Conservation (phyloP, 1,140 invertebrate species). For the Drosophila ananassae region DNA sequence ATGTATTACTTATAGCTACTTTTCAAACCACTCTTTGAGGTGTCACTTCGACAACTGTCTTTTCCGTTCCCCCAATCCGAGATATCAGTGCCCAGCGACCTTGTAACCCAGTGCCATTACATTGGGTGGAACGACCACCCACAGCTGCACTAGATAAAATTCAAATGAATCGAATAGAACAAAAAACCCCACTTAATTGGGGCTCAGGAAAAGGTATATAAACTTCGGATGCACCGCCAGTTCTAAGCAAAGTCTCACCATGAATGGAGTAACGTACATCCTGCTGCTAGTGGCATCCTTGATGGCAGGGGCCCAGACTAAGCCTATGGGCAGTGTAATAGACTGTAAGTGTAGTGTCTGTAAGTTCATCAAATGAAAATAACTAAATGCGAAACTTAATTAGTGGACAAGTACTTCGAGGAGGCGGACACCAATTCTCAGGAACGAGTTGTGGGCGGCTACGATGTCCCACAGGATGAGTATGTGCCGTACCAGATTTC, state of each 20-base stretch:
- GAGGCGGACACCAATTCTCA: slow-evolving; percentile 57
- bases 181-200: slow-evolving; percentile 29
- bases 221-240: slow-evolving; percentile 18
- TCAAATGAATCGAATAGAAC: slow-evolving; percentile 53
- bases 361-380: not conserved
- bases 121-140: slow-evolving; percentile 59
- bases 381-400: not conserved
- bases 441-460: slow-evolving; percentile 77
- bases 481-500: slow-evolving; percentile 80
- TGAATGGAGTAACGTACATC: slow-evolving; percentile 18
- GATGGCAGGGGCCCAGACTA: not conserved
- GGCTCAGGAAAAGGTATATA: slow-evolving; percentile 44
- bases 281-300: slow-evolving; percentile 24
- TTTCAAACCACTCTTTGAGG: not conserved
- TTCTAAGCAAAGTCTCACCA: slow-evolving; percentile 24
- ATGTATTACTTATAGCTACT: not conserved
- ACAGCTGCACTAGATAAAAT: slow-evolving; percentile 70
- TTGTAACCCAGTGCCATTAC: slow-evolving; percentile 55
- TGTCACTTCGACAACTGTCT: slow-evolving; percentile 1
- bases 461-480: slow-evolving; percentile 66
- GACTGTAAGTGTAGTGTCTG: slow-evolving; percentile 52
- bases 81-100: slow-evolving; percentile 39
- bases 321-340: slow-evolving; percentile 38
- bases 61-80: not conserved
- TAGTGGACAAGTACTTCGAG: slow-evolving; percentile 75